Evolutionary conservation across 2,888 invertebrate genomes (phyloP).

Genomic region (Campoplex nolae): DNA sequence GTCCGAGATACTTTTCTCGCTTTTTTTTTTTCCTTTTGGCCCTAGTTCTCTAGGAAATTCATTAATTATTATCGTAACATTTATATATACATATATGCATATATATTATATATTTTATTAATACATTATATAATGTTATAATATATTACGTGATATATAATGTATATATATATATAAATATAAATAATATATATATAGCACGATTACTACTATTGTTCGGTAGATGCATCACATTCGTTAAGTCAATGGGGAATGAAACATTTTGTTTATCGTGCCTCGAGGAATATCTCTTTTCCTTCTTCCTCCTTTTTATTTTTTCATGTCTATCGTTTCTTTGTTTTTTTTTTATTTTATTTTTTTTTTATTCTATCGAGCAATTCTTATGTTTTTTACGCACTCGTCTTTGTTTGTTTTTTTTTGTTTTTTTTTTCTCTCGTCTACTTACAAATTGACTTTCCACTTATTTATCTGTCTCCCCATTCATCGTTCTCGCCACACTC

Average conservation of each 20-base stretch:
- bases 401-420: conserved; percentile 7
- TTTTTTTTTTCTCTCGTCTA: conserved; percentile 53
- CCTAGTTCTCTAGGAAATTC: conserved; percentile 62
- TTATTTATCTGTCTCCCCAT: conserved; percentile 46
- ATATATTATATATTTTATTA: conserved; percentile 45
- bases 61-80: conserved; percentile 53
- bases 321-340: not conserved
- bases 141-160: conserved; percentile 47
- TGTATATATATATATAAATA: conserved; percentile 40
- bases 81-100: conserved; percentile 50
- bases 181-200: conserved; percentile 43
- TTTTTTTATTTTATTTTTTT: too few species aligned
- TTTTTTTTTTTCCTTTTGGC: not conserved
- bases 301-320: not conserved
- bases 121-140: conserved; percentile 47
- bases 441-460: conserved; percentile 76
- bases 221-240: conserved; percentile 48
- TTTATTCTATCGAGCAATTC: conserved; percentile 27
- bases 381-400: conserved; percentile 4
- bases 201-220: conserved; percentile 57
- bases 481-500: conserved; percentile 36
- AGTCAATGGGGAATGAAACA: conserved; percentile 39
- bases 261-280: conserved; percentile 6
- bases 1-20: conserved; percentile 28
- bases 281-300: not conserved